A percentile compares a stretch with the other conserved stretches of the same genome.
These are phyloP conservation scores for Pontoporia blainvillei DNA, from an alignment of 2,113 vertebrate species.

Conservation along the genomic window DNA sequence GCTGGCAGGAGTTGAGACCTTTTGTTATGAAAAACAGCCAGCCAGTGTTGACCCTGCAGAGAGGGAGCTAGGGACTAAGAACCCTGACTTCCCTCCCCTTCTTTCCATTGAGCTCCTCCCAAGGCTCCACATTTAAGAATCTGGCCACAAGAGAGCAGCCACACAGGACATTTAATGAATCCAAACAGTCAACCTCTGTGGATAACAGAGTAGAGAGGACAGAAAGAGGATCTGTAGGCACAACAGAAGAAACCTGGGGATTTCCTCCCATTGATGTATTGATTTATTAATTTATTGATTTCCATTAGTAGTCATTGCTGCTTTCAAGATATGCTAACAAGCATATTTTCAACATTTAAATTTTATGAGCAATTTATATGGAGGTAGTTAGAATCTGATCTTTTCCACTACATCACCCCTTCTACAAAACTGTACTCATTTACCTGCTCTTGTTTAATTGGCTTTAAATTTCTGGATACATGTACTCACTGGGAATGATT, in stretches of 20 bases:
- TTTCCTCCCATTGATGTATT: neutral
- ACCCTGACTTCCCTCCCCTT: neutral
- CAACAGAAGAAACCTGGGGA: neutral
- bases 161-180: neutral
- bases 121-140: neutral
- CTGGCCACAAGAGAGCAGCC: neutral
- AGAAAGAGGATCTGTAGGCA: neutral
- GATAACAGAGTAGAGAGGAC: neutral
- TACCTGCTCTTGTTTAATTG: neutral
- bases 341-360: neutral
- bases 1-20: neutral
- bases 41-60: neutral
- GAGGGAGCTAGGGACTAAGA: accelerated
- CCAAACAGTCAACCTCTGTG: neutral
- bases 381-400: neutral
- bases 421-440: neutral
- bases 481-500: neutral
- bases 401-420: neutral
- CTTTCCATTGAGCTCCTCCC: neutral
- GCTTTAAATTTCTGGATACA: neutral
- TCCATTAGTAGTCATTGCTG: neutral
- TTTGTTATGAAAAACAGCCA: neutral
- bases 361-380: neutral
- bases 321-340: neutral
- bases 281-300: neutral